Evolutionary conservation across 2,113 vertebrate species (phyloP).

Genomic region (Laterallus jamaicensis): DNA sequence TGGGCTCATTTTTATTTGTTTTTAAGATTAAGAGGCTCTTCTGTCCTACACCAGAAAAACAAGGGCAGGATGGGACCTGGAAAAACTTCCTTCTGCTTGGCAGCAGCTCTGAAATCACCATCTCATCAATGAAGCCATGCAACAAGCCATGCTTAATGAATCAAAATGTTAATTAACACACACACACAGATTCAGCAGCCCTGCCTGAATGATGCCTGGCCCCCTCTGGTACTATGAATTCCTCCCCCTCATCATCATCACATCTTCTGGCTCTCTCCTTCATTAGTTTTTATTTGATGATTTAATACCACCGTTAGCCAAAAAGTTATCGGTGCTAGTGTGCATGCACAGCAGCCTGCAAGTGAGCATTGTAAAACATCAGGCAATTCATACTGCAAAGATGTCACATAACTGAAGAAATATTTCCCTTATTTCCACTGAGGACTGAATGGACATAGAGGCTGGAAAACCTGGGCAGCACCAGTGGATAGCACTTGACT

Average conservation of each 20-base stretch:
- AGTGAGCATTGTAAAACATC: neutral
- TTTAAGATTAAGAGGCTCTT: neutral
- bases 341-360: neutral
- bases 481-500: neutral
- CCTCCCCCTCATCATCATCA: constrained; percentile 44
- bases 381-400: neutral
- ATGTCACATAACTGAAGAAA: neutral
- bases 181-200: neutral
- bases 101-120: neutral
- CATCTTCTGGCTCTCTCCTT: constrained; percentile 33
- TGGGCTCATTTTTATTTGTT: neutral
- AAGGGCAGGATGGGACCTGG: neutral
- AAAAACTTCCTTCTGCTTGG: neutral
- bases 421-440: neutral
- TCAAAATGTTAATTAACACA: constrained; percentile 37
- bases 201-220: neutral
- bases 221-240: neutral
- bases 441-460: neutral
- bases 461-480: neutral
- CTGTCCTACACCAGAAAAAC: neutral
- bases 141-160: constrained; percentile 20
- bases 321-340: neutral
- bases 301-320: neutral
- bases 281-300: constrained; percentile 60
- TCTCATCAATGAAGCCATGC: neutral